phyloP scores from a whole-genome alignment of 2,888 invertebrate species.

The Megalurothrips usitatus region DNA sequence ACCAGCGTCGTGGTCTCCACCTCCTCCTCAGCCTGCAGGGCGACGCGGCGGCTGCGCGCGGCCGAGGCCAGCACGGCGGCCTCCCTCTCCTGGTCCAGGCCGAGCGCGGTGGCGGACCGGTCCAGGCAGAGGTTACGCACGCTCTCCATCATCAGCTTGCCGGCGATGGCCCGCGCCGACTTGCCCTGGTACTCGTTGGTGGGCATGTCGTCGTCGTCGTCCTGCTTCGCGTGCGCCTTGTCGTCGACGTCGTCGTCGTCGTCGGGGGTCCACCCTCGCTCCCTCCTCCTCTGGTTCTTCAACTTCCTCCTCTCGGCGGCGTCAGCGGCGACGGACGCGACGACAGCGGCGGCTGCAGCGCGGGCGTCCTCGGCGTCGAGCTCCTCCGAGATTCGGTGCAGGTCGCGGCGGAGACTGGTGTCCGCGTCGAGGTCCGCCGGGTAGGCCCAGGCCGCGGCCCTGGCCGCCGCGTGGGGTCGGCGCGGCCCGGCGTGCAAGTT shows the following conservation, averaged over 20 bases:
- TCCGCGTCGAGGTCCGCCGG: constrained; percentile 8
- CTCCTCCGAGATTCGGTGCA: constrained; percentile 25
- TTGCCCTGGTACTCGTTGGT: constrained; percentile 25
- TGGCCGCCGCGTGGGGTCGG: background rate
- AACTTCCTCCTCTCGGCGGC: constrained; percentile 8
- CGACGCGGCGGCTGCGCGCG: background rate
- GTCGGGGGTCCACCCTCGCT: background rate
- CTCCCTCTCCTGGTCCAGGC: background rate
- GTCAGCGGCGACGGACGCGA: constrained; percentile 4
- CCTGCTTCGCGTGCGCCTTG: constrained; percentile 40
- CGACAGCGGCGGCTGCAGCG: background rate
- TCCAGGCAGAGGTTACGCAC: constrained; percentile 11
- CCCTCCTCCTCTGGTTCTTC: background rate
- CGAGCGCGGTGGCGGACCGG: background rate
- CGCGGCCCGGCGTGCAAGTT: constrained; percentile 1
- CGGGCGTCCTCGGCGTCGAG: background rate
- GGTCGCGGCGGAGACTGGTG: constrained; percentile 23
- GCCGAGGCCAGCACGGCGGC: background rate
- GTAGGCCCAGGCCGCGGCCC: constrained; percentile 7
- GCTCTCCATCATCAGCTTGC: constrained; percentile 22
- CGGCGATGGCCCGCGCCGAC: constrained; percentile 17
- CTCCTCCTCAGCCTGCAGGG: background rate
- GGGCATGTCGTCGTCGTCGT: constrained; percentile 31
- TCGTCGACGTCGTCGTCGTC: background rate
- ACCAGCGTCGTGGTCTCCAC: constrained; percentile 11